A percentile compares a stretch with the other conserved stretches of the same genome.
phyloP scores from a whole-genome alignment of 2,113 vertebrate species.

The Choloepus hoffmanni region DNA sequence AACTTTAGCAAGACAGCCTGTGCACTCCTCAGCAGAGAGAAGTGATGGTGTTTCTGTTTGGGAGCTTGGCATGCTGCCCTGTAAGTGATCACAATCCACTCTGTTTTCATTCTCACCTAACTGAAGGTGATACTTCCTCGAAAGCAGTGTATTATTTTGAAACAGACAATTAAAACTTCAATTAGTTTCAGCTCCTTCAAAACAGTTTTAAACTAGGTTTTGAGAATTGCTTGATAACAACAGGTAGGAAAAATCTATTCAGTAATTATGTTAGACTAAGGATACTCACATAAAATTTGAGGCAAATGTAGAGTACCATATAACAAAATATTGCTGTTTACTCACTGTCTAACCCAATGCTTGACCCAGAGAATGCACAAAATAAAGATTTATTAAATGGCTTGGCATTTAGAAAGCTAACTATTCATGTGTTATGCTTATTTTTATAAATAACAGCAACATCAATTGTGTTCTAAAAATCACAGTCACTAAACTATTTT shows the following conservation, averaged over 20 bases:
- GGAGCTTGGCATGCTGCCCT: no score
- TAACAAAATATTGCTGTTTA: not conserved
- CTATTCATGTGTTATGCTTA: not conserved
- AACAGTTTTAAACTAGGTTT: no score
- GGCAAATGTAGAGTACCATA: not conserved
- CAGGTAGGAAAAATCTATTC: not conserved
- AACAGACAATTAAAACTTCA: not conserved
- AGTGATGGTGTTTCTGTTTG: rapidly evolving
- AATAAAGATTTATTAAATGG: not conserved
- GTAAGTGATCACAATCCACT: not conserved
- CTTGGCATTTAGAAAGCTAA: not conserved
- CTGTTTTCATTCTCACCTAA: not conserved
- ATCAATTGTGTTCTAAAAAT: not conserved
- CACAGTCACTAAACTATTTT: not conserved
- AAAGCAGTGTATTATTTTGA: not conserved
- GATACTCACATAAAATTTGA: not conserved
- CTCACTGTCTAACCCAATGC: not conserved
- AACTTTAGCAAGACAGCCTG: not conserved
- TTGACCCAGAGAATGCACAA: not conserved
- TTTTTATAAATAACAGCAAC: not conserved
- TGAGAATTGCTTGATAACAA: not conserved
- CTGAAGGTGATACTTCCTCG: not conserved
- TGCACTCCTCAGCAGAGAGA: rapidly evolving
- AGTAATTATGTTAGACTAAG: not conserved
- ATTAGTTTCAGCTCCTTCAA: not conserved